A percentile compares a stretch with the other conserved stretches of the same genome.
Evolutionary conservation across 2,113 vertebrate genomes (phyloP).

Genomic region (Atlantisia rogersi): DNA sequence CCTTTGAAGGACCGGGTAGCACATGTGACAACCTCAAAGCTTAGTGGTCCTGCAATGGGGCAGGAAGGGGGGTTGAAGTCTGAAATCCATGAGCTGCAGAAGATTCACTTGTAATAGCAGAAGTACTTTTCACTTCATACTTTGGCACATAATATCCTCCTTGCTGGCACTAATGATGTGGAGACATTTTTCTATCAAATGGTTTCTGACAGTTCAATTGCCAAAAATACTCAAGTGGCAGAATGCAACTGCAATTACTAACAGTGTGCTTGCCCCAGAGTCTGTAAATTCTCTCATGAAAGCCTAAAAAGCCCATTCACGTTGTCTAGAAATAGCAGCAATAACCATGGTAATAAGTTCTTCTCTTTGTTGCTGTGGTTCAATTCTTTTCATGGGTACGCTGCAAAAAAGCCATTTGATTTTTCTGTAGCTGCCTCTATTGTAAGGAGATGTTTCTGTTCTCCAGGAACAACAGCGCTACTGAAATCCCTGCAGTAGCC

Average conservation of each 20-base stretch:
- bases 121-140: constrained; percentile 31
- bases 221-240: constrained; percentile 68
- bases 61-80: neutral
- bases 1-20: neutral
- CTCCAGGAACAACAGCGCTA: neutral
- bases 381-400: constrained; percentile 57
- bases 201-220: constrained; percentile 65
- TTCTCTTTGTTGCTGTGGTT: constrained; percentile 66
- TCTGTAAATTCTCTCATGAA: constrained; percentile 63
- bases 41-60: neutral
- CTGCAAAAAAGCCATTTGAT: constrained; percentile 41
- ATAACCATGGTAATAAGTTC: constrained; percentile 73
- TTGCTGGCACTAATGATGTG: constrained; percentile 55
- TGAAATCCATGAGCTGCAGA: neutral
- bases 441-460: constrained; percentile 36
- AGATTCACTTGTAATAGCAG: constrained; percentile 13
- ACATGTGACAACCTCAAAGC: neutral
- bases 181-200: constrained; percentile 63
- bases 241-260: constrained; percentile 66
- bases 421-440: constrained; percentile 51
- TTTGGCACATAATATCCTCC: constrained; percentile 43
- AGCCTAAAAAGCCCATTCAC: constrained; percentile 63
- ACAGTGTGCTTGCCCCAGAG: constrained; percentile 60
- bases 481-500: neutral
- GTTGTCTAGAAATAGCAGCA: constrained; percentile 66